These are phyloP conservation scores for Acronicta leporina DNA, from an alignment of 2,888 invertebrate genomes.

Conservation along the genomic window DNA sequence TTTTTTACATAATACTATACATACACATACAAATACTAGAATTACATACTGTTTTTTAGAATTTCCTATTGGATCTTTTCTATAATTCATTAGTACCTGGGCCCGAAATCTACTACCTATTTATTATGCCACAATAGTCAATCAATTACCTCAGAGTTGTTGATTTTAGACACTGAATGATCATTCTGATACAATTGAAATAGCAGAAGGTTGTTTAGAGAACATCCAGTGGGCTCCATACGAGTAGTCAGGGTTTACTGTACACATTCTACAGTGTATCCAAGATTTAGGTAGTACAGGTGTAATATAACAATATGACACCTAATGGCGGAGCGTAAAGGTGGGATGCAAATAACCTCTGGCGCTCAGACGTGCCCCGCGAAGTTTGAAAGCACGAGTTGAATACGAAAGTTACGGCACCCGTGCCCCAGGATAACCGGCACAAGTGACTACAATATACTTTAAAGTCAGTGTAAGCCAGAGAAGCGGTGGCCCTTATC, in stretches of 20 bases:
- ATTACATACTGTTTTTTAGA: too few relatives aligned
- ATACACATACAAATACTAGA: too few relatives aligned
- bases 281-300: conserved; percentile 53
- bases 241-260: conserved; percentile 39
- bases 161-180: too few relatives aligned
- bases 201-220: too few relatives aligned
- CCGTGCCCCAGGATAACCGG: conserved; percentile 70
- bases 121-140: too few relatives aligned
- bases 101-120: too few relatives aligned
- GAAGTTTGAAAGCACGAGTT: conserved; percentile 74
- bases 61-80: too few relatives aligned
- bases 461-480: conserved; percentile 78
- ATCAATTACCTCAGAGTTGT: too few relatives aligned
- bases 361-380: conserved; percentile 76
- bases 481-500: conserved; percentile 79
- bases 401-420: conserved; percentile 74
- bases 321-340: conserved; percentile 76
- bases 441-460: conserved; percentile 78
- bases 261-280: conserved; percentile 44
- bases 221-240: conserved; percentile 10
- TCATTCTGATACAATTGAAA: too few relatives aligned
- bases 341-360: conserved; percentile 81
- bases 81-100: too few relatives aligned
- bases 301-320: conserved; percentile 76
- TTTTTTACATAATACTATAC: too few relatives aligned